A percentile compares a stretch with the other conserved stretches of the same genome.
Conservation (phyloP, 2,797 vertebrate species). For the Phrynocephalus guinanensis region DNA sequence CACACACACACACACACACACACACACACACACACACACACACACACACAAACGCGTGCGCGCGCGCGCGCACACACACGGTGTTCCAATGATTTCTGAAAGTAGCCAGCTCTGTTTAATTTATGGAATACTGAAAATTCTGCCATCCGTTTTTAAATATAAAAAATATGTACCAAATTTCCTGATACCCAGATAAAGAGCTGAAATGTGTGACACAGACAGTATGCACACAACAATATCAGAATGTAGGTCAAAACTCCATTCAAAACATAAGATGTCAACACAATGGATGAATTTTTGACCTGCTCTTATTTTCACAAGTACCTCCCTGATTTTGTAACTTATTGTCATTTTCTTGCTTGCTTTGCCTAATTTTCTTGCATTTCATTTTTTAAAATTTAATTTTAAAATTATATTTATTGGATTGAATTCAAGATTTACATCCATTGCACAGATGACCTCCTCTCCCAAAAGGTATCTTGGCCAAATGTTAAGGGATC, state of each 20-base stretch:
- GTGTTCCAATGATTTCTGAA: background rate
- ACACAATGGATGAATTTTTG: background rate
- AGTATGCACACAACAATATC: constrained; percentile 53
- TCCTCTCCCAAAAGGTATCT: background rate
- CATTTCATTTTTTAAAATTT: background rate
- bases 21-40: no score
- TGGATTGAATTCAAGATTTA: background rate
- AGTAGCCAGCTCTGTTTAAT: constrained; percentile 30
- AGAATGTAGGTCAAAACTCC: constrained; percentile 45
- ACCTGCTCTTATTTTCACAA: background rate
- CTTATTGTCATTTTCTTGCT: background rate
- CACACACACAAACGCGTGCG: no score
- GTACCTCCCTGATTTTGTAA: background rate
- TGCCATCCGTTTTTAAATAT: constrained; percentile 46
- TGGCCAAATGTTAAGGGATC: background rate
- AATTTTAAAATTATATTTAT: background rate
- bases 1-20: no score
- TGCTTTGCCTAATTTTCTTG: background rate
- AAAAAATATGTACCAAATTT: constrained; percentile 49
- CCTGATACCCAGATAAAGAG: constrained; percentile 40
- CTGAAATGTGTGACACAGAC: constrained; percentile 40
- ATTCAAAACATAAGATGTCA: constrained; percentile 45
- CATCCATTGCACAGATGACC: no score
- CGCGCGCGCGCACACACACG: background rate
- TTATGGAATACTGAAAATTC: constrained; percentile 45